phyloP scores from a whole-genome alignment of 2,113 vertebrate genomes.

The Petroica traversi region DNA sequence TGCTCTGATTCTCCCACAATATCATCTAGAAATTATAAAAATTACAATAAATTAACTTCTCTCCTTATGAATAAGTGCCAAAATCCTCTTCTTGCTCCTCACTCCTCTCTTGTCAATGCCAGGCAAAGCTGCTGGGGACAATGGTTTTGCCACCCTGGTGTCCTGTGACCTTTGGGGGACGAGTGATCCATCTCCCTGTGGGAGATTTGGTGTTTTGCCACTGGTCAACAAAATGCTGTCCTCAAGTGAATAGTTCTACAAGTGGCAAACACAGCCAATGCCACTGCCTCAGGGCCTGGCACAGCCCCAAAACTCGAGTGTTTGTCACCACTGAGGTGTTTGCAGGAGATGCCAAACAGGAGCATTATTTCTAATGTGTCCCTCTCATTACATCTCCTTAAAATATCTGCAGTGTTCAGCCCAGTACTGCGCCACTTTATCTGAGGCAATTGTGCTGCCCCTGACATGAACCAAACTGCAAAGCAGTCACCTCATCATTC shows the following conservation, averaged over 20 bases:
- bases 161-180: neutral
- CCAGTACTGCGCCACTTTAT: accelerated
- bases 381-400: neutral
- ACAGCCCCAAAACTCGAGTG: neutral
- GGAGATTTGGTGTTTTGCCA: neutral
- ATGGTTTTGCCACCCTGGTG: neutral
- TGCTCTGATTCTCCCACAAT: neutral
- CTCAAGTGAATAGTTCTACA: neutral
- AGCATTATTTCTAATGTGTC: neutral
- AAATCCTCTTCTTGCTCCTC: neutral
- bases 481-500: neutral
- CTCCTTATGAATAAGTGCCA: neutral
- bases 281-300: neutral
- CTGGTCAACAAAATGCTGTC: neutral
- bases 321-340: neutral
- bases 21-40: neutral
- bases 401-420: neutral
- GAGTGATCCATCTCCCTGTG: neutral
- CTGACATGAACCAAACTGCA: neutral
- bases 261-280: neutral
- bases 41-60: neutral
- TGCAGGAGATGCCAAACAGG: neutral
- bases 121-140: neutral
- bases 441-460: neutral
- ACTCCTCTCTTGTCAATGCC: neutral